Base-by-base conservation (phyloP, 2,113 vertebrate genomes). In the Antennarius striatus region DNA sequence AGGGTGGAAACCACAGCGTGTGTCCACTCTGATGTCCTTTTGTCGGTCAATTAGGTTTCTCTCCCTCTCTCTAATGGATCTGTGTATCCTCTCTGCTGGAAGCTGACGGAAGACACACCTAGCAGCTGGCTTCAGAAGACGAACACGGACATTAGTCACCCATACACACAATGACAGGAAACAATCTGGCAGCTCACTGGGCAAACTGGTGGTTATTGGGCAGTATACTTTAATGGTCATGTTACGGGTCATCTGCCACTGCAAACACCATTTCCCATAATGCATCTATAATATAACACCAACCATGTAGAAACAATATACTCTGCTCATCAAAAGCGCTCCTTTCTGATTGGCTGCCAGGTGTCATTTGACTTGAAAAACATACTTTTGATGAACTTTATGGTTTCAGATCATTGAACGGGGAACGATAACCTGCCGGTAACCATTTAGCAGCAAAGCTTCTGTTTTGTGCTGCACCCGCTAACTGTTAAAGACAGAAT, bases 181-280 rank as follows among this genome's bases (percentile, higher is more conserved):
- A 88, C 77, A 65, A 82, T 89, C 83, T 87, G 75, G 84, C 73
- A 55, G 77, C 59, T 80, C 79, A 75, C 55, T 73, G 73, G 70
- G 59, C 57, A 76, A 63, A 81, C 79, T 70, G 71, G 16, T 45
- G 50, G 63, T 80, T 79, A 86, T 59, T 67, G 71, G 66, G 61
- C 80, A 81, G 71, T 73, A 76, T 56, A 68, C 40, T 50, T 36
- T 80, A 77, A 85, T 68, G 68, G 68, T 65, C 69, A 68, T 82
- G 32, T 60, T 52, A 71, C 22, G 58, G 42, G 14, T 68, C 59
- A 71, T 79, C 75, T 62, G 61, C 68, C 17, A 56, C 47, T 11
- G 15, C 68, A 82, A 81, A 71, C 75, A 68, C 57, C 63, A 51
- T 36, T 36, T 36, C 32, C 39, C 64, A 79, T 77, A 15, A 61